Percentiles rank a stretch among this genome's conserved stretches.
These are phyloP conservation scores for Cephalopachus bancanus DNA, from an alignment of 2,797 vertebrate genomes.

Conservation along the genomic window DNA sequence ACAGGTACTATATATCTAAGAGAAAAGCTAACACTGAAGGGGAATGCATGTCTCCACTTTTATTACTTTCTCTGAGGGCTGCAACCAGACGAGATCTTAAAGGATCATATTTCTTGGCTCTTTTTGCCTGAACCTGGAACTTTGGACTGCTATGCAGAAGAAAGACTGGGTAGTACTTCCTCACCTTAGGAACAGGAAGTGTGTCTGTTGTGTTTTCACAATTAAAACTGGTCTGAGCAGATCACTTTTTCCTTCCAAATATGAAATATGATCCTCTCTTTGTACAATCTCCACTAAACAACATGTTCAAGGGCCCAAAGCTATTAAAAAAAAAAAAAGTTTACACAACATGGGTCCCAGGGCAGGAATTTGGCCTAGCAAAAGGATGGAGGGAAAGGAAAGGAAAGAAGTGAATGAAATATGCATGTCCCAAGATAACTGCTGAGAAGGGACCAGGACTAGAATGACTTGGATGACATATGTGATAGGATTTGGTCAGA, in stretches of 20 bases:
- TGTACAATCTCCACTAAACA: slow-evolving; percentile 8
- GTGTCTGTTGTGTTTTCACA: neutral
- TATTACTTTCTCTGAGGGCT: slow-evolving; percentile 59
- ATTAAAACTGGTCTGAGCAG: neutral
- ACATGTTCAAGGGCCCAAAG: neutral
- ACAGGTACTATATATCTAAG: slow-evolving; percentile 35
- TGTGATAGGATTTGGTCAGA: neutral
- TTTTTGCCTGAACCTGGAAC: slow-evolving; percentile 27
- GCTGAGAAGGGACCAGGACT: neutral
- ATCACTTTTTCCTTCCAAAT: neutral
- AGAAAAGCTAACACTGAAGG: slow-evolving; percentile 48
- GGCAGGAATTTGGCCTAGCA: neutral
- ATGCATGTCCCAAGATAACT: neutral
- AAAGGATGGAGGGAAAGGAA: neutral
- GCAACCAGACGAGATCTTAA: slow-evolving; percentile 42
- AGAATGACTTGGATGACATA: neutral
- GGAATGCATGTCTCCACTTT: neutral
- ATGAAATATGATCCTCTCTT: slow-evolving; percentile 12
- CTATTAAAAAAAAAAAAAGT: neutral
- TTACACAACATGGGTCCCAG: neutral
- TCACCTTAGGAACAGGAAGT: neutral
- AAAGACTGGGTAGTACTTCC: neutral
- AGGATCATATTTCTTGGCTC: slow-evolving; percentile 22
- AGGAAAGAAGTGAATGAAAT: neutral
- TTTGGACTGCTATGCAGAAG: neutral